Base-by-base conservation (phyloP, 2,888 invertebrate genomes). In the Oasisia sp. region DNA sequence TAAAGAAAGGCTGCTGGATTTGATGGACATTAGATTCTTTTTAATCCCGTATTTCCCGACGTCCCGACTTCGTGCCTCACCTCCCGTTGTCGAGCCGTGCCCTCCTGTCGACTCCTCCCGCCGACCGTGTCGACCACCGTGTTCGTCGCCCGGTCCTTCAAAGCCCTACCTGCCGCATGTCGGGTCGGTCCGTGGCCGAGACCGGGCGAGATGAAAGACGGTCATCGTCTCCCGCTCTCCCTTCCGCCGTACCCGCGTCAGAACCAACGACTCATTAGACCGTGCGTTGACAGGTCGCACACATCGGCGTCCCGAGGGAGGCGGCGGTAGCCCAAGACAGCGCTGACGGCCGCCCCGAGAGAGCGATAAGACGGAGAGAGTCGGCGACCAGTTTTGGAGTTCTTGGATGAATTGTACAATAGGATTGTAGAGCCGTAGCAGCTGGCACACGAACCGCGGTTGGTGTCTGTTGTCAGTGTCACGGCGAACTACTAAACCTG, bases 201-300 rank as follows among this genome's bases (percentile, higher is more conserved):
- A n/a, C 32, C 4, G 38, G 5, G 50, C 50, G 32, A 27, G 91
- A 58, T 14, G 58, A 91, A 74, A 74, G 89, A 9, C 58, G n/a
- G 32, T 58, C 32, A 91, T 74, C 32, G 58, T n/a, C 32, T 14
- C 7, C 91, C 0, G 32, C 4, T 14, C 19, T 32, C n/a, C 11
- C 44, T 44, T 32, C 91, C 9, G 32, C 92, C 19, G 38, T 32
- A 8, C 11, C 92, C 5, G 38, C 89, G 32, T 44, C 92, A 92
- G 50, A 27, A 74, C 74, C 74, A 74, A 74, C 74, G 74, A 32
- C n/a, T 32, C 92, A 89, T 45, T 58, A 92, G 45, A 89, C n/a
- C 44, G 5, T 11, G n/a, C 92, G 27, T 32, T 58, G 44, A 90
- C 91, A 91, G 91, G 32, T 32, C 32, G 9, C 32, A 89, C 89